These are phyloP conservation scores for Tapirus terrestris DNA, from an alignment of 2,113 vertebrate species.

Conservation along the genomic window DNA sequence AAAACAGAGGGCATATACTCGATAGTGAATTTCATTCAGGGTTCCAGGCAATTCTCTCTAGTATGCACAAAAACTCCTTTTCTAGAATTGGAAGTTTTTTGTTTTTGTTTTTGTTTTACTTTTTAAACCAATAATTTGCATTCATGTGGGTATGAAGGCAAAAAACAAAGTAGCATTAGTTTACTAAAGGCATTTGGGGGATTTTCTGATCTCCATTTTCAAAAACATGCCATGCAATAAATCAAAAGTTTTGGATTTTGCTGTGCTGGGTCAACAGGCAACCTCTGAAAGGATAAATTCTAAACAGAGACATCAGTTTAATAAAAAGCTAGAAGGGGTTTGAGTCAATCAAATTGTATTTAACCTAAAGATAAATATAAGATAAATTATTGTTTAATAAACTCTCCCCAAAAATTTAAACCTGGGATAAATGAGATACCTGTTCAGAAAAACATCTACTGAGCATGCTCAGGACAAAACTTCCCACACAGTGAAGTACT, in stretches of 20 bases:
- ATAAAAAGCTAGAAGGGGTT: neutral
- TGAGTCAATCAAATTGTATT: neutral
- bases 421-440: conserved; percentile 72
- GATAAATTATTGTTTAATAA: conserved; percentile 26
- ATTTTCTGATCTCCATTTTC: neutral
- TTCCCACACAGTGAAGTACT: conserved; percentile 57
- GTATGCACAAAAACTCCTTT: neutral
- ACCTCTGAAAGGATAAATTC: conserved; percentile 15
- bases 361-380: conserved; percentile 17
- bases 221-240: neutral
- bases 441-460: conserved; percentile 73
- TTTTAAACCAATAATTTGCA: conserved; percentile 41
- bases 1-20: neutral
- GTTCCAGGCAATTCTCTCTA: neutral
- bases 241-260: neutral
- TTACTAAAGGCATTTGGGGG: conserved; percentile 6
- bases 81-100: neutral
- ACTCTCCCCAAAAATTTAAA: conserved; percentile 38
- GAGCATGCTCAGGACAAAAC: conserved; percentile 43
- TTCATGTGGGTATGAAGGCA: neutral
- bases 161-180: neutral
- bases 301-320: neutral
- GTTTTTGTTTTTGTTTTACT: neutral
- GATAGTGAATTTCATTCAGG: neutral
- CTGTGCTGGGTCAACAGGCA: neutral